Evolutionary conservation across 2,888 invertebrate species (phyloP).

Genomic region (Hypsopygia costalis): DNA sequence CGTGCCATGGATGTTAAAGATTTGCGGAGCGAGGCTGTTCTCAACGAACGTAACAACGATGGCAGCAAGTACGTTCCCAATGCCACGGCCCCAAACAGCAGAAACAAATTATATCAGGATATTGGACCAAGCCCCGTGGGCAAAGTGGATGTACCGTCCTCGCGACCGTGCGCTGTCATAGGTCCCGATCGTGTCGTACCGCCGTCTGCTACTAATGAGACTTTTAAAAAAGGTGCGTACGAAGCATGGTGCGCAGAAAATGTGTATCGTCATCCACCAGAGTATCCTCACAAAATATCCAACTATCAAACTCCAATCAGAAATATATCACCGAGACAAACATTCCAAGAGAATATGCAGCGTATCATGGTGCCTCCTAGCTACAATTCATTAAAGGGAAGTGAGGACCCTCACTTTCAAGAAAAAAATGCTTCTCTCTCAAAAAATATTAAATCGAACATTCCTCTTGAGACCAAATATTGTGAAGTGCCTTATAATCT

Average conservation of each 20-base stretch:
- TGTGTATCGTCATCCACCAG: slow-evolving; percentile 53
- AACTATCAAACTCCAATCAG: slow-evolving; percentile 56
- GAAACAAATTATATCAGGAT: slow-evolving; percentile 62
- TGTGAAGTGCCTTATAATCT: slow-evolving; percentile 76
- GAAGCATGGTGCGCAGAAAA: slow-evolving; percentile 59
- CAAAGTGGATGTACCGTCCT: slow-evolving; percentile 58
- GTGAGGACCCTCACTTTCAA: slow-evolving; percentile 47
- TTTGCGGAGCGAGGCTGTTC: slow-evolving; percentile 52
- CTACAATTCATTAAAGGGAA: slow-evolving; percentile 51
- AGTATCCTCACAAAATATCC: slow-evolving; percentile 55
- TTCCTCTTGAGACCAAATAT: slow-evolving; percentile 59
- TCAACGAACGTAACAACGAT: slow-evolving; percentile 60
- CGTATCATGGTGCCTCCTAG: slow-evolving; percentile 69
- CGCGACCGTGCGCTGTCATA: slow-evolving; percentile 74
- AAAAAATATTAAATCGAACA: slow-evolving; percentile 55
- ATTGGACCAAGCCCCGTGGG: slow-evolving; percentile 57
- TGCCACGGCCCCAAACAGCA: slow-evolving; percentile 46
- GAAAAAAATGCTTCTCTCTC: slow-evolving; percentile 37
- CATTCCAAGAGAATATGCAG: slow-evolving; percentile 78
- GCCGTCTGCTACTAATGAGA: slow-evolving; percentile 42
- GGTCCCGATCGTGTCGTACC: slow-evolving; percentile 70
- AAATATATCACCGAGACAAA: slow-evolving; percentile 77
- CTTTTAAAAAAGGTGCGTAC: slow-evolving; percentile 49
- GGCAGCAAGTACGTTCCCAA: slow-evolving; percentile 60
- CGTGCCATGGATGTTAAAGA: slow-evolving; percentile 74